Base-by-base conservation (phyloP, 2,797 vertebrate genomes). In the Gambelia wislizenii region DNA sequence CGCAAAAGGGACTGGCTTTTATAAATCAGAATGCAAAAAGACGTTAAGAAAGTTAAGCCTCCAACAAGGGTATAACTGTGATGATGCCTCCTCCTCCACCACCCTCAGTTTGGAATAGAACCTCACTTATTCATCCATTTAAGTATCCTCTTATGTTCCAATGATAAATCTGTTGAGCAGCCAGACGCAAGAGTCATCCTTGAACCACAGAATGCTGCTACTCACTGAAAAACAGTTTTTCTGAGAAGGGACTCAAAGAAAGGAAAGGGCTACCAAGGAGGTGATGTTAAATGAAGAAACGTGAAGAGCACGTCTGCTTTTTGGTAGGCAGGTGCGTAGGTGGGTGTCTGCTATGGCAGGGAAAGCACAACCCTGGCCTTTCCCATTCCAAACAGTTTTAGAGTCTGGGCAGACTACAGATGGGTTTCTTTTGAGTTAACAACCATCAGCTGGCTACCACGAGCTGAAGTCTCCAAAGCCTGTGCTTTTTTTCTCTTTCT, bases 391-490 rank as follows among this genome's bases (percentile, higher is more conserved):
- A 83, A 91, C 87, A 89, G 85, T 33, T 36, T 47, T 42, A 88
- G 84, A 88, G 78, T 84, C n/a, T 0, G 2, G 52, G 56, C 77
- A 18, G 54, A 39, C 91, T 91, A 78, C 0, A 2, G 16, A 59
- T 67, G 84, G 56, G 76, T 47, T 64, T 39, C 54, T 86, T 80
- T 85, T 36, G 33, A 0, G 0, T 86, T 76, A 89, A 33, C 77
- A 64, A 44, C 87, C 85, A 67, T 42, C 87, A 77, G 88, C 84
- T 83, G 70, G 92, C 98, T 98, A 99, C 99, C 99, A 99, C 82
- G 98, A 98, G 96, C 99, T 99, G 96, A 99, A 99, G 96, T 99
- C 98, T 88, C 98, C 98, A 0, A 99, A 98, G 84, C 97, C 96
- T 0, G 93, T 92, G 90, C 97, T 98, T 76, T 97, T 97, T 94